These are phyloP conservation scores for Rhadina sibilatrix DNA, from an alignment of 2,113 vertebrate genomes.

Conservation along the genomic window DNA sequence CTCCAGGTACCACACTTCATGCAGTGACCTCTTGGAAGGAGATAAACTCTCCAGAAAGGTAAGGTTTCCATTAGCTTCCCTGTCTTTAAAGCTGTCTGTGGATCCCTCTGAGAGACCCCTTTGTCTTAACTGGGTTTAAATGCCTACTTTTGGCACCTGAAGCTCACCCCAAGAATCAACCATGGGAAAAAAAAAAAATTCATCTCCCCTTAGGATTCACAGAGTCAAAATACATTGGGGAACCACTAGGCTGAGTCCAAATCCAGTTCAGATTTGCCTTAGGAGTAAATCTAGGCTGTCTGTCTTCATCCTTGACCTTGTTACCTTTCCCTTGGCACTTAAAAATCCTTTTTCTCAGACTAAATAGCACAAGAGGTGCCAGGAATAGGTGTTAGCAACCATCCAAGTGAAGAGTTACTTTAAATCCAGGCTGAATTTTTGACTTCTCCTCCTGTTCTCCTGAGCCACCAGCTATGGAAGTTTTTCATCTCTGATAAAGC, in stretches of 20 bases:
- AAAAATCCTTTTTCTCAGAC: neutral
- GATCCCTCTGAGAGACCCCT: neutral
- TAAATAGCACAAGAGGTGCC: neutral
- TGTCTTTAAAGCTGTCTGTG: neutral
- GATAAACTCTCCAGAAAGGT: neutral
- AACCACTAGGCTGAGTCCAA: neutral
- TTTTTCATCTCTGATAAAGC: conserved; percentile 45
- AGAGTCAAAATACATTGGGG: neutral
- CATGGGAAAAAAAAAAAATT: neutral
- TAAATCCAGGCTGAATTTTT: conserved; percentile 31
- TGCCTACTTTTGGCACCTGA: neutral
- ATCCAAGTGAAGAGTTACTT: conserved; percentile 19
- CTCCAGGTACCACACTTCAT: neutral
- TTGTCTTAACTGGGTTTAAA: neutral
- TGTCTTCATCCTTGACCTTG: neutral
- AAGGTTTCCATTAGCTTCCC: neutral
- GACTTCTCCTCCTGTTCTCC: conserved; percentile 24
- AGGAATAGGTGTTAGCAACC: neutral
- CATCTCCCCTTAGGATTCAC: neutral
- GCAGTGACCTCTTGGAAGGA: neutral
- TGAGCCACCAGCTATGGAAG: conserved; percentile 11
- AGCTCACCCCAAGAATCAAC: neutral
- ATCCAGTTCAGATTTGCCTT: neutral
- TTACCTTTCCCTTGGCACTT: neutral
- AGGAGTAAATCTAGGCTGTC: neutral